These are phyloP conservation scores for Varanus salvator DNA, from an alignment of 2,113 vertebrate genomes.

Conservation along the genomic window DNA sequence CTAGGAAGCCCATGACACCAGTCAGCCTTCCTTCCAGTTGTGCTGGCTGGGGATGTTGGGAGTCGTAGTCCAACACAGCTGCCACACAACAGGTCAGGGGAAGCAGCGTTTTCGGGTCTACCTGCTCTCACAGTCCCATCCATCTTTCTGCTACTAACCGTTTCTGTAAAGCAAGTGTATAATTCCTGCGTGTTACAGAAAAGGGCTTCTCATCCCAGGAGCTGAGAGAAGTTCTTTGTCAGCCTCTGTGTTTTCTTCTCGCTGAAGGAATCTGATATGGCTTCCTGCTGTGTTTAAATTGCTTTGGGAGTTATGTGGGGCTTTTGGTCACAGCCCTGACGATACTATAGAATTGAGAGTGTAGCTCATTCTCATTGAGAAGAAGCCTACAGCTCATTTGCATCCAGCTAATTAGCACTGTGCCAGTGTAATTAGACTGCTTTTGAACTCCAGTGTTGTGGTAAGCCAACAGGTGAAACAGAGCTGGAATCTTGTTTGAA, in stretches of 20 bases:
- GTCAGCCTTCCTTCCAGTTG: no score
- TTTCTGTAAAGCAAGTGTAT: neutral
- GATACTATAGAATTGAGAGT: neutral
- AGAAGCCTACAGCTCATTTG: neutral
- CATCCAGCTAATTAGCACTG: neutral
- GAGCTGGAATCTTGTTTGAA: neutral
- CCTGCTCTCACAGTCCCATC: neutral
- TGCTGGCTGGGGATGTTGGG: neutral
- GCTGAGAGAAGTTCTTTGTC: neutral
- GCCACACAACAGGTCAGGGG: neutral
- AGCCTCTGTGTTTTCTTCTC: neutral
- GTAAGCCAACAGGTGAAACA: neutral
- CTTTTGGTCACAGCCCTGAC: neutral
- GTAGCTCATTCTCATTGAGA: accelerated
- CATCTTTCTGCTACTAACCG: neutral
- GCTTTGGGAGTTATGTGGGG: neutral
- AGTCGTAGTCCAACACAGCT: neutral
- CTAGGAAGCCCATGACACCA: no score
- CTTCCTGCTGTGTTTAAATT: neutral
- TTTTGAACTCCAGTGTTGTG: neutral
- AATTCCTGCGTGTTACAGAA: neutral
- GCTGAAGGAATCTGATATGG: neutral
- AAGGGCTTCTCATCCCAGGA: neutral
- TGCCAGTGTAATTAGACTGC: accelerated
- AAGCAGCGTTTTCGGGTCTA: neutral